These are phyloP conservation scores for Tetranychus piercei DNA, from an alignment of 2,888 invertebrate species.

Conservation along the genomic window DNA sequence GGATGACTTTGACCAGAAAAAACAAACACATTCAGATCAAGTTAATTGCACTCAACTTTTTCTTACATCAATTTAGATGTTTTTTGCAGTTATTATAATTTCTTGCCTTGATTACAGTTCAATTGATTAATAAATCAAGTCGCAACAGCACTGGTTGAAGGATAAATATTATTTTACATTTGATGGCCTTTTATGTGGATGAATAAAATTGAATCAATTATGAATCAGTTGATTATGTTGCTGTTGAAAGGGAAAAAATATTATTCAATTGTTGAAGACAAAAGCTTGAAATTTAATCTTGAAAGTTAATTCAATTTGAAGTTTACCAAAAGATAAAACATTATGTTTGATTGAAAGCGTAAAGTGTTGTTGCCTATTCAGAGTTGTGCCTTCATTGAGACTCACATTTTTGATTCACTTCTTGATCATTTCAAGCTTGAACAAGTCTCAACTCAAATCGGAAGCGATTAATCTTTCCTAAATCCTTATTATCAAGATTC, in stretches of 20 bases:
- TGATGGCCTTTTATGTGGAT: neutral
- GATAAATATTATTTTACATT: too few relatives aligned
- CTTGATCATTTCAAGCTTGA: neutral
- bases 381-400: neutral
- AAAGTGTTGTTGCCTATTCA: neutral
- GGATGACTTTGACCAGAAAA: too few relatives aligned
- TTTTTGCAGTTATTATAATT: too few relatives aligned
- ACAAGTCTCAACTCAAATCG: neutral
- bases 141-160: too few relatives aligned
- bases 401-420: neutral
- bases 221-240: neutral
- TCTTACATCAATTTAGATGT: too few relatives aligned
- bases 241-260: neutral
- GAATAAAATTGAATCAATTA: neutral
- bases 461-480: neutral
- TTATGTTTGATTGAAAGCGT: neutral
- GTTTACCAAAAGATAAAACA: neutral
- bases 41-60: too few relatives aligned
- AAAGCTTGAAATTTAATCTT: neutral
- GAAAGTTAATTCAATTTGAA: neutral
- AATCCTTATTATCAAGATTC: neutral
- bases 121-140: too few relatives aligned
- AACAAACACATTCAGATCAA: too few relatives aligned
- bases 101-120: too few relatives aligned
- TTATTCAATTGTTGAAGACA: too few relatives aligned